phyloP scores from a whole-genome alignment of 2,797 vertebrate species.

The Phrynocephalus guinanensis region DNA sequence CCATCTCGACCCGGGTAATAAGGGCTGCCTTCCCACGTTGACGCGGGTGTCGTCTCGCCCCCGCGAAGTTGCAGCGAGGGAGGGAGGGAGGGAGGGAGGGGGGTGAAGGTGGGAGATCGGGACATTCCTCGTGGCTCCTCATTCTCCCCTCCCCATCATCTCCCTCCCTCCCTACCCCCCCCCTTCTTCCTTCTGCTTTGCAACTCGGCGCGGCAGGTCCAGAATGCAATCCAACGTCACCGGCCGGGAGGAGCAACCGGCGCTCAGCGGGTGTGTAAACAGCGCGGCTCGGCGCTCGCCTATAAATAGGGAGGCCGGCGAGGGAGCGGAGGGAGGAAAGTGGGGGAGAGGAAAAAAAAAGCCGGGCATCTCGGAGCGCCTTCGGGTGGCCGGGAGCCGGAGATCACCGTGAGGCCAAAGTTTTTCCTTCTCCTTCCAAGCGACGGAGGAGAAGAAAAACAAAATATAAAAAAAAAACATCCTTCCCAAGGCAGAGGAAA shows the following conservation, averaged over 20 bases:
- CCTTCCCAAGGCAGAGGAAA: too few species aligned
- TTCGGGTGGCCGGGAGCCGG: neutral
- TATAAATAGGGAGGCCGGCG: conserved; percentile 64
- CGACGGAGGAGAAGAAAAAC: neutral
- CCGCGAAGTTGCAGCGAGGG: too few species aligned
- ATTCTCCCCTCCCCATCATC: neutral
- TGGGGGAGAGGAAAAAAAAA: conserved; percentile 35
- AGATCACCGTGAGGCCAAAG: neutral
- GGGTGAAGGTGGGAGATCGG: too few species aligned
- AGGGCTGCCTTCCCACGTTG: too few species aligned
- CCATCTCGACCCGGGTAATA: too few species aligned
- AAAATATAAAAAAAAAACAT: too few species aligned
- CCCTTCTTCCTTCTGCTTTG: neutral
- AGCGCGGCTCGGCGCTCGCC: conserved; percentile 66
- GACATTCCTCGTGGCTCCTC: too few species aligned
- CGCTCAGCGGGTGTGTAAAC: conserved; percentile 67
- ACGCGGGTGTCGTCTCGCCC: too few species aligned
- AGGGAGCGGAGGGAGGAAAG: conserved; percentile 52
- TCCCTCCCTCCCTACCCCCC: neutral
- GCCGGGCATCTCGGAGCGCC: neutral
- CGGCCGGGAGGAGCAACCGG: conserved; percentile 67
- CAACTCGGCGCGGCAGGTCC: conserved; percentile 41
- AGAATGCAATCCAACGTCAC: conserved; percentile 53
- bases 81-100: too few species aligned
- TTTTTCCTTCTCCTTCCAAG: neutral